Evolutionary conservation across 1,140 invertebrate species (phyloP).

Genomic region (Drosophila melanogaster): DNA sequence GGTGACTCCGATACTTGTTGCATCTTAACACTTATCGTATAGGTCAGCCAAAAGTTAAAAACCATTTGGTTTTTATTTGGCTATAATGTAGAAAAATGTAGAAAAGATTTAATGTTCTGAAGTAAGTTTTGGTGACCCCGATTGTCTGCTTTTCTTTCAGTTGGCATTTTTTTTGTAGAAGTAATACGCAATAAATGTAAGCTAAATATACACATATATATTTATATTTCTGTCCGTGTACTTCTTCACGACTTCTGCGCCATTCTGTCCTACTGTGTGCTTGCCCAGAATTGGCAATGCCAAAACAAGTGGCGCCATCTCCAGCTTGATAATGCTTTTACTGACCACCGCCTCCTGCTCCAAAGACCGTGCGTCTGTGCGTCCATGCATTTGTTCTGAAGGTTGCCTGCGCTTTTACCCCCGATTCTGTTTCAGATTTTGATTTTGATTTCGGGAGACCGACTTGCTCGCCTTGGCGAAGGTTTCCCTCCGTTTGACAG

Average conservation of each 20-base stretch:
- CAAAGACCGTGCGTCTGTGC: neutral
- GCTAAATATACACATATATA: neutral
- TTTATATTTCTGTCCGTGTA: neutral
- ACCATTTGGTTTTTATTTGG: too few species aligned
- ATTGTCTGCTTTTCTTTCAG: too few species aligned
- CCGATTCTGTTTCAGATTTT: neutral
- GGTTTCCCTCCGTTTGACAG: conserved; percentile 10
- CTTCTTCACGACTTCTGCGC: neutral
- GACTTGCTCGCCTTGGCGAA: neutral
- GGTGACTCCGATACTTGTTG: too few species aligned
- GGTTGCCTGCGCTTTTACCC: conserved; percentile 11
- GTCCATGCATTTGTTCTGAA: conserved; percentile 11
- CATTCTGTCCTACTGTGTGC: conserved; percentile 7
- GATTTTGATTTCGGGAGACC: neutral
- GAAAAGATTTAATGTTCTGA: too few species aligned
- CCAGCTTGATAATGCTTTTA: conserved; percentile 21
- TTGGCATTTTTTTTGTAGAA: too few species aligned
- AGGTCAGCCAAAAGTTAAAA: too few species aligned
- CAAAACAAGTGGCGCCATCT: conserved; percentile 49
- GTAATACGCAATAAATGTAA: too few species aligned
- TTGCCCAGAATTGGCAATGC: conserved; percentile 30
- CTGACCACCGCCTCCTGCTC: conserved; percentile 6
- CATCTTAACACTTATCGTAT: too few species aligned
- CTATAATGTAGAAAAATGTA: too few species aligned
- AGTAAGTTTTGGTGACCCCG: too few species aligned